Evolutionary conservation across 2,113 vertebrate species (phyloP), one percentile per base, ranked within the genome.

Genomic region (Callorhinus ursinus): DNA sequence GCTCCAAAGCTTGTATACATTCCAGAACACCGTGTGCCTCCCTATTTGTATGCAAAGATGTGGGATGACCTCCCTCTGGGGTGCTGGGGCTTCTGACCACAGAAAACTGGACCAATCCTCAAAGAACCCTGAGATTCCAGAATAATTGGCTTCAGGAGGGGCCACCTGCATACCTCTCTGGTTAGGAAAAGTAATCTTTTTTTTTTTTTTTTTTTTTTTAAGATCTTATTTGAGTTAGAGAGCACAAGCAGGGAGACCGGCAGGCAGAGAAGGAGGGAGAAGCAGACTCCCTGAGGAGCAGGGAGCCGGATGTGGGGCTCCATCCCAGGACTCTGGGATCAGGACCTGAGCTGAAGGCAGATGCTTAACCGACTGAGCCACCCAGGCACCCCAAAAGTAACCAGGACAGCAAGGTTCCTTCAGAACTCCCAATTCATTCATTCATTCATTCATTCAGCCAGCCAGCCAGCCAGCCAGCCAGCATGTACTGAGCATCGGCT

Each of bases 391-490:
- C 63, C 63, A 67, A 67, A 6, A 0, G 31, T 33, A 67, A 67
- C 31, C 63, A 79, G 33, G 42, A 79, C 10, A 90, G 80, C 10
- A 26, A 95, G 24, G 2, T 42, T 89, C 74, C 83, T 93, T 91
- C 81, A 36, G 15, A 96, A 94, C 49, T 79, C 61, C 90, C 26
- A 80, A 96, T 67, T 46, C 61, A 49, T 53, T 51, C 69, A 67
- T 36, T 46, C 18, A 51, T 39, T 72, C 53, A 76, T 36, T 18
- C 39, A 16, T 76, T 61, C 24, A 16, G 10, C 26, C 39, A 53
- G 36, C 36, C 53, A 67, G 16, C 36, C 42, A 86, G 18, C 18
- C 93, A 31, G 26, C 61, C 26, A 65, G 63, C 63, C 26, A 93
- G 72, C 18, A 82, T 22, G 10, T 36, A 65, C 5, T 61, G 28